Percentiles rank a stretch among this genome's conserved stretches.
Evolutionary conservation across 2,888 invertebrate genomes (phyloP).

Genomic region (Coleophora deauratella): DNA sequence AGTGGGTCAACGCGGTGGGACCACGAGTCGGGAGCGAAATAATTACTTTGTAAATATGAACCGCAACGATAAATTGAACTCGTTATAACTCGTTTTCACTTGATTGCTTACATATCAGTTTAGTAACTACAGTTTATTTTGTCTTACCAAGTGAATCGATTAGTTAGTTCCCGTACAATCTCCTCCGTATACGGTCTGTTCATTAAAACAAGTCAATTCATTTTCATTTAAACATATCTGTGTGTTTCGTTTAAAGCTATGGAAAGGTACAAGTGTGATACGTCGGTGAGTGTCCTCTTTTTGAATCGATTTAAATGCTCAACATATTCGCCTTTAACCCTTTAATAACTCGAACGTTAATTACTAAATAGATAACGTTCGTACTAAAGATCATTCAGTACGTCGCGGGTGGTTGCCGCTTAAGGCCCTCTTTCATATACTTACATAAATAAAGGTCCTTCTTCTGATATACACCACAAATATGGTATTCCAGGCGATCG

Average conservation of each 20-base stretch:
- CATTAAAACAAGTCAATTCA: background rate
- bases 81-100: too few relatives aligned
- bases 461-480: too few relatives aligned
- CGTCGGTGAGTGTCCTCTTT: constrained; percentile 24
- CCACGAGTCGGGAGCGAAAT: too few relatives aligned
- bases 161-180: background rate
- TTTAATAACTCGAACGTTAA: constrained; percentile 18
- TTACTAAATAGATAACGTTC: constrained; percentile 16
- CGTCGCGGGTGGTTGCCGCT: too few relatives aligned
- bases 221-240: background rate
- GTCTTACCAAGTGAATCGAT: background rate
- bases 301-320: background rate
- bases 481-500: constrained; percentile 64
- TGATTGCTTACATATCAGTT: too few relatives aligned
- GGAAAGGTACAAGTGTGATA: constrained; percentile 35
- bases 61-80: too few relatives aligned
- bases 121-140: too few relatives aligned
- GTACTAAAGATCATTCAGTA: too few relatives aligned
- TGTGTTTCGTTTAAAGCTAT: constrained; percentile 16
- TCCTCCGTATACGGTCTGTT: background rate
- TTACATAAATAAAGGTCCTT: too few relatives aligned
- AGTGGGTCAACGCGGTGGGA: too few relatives aligned
- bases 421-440: too few relatives aligned
- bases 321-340: constrained; percentile 28
- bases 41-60: too few relatives aligned